Base-by-base conservation (phyloP, 2,113 vertebrate species). In the Anseranas semipalmata region DNA sequence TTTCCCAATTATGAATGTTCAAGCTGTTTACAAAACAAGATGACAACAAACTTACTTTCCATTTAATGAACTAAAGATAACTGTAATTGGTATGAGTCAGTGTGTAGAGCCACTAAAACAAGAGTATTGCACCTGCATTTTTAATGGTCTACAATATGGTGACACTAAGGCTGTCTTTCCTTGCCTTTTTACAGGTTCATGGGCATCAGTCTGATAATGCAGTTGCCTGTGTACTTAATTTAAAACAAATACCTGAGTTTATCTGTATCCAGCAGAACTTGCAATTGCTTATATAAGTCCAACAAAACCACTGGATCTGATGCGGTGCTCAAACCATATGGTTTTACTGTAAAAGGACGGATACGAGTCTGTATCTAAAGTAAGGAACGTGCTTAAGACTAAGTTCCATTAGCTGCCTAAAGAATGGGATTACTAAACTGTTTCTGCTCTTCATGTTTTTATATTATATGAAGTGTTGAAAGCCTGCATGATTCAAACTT, bases 41-140 rank as follows among this genome's bases (percentile, higher is more conserved):
- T 46, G 80, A 95, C 92, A 95, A 81, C 59, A 70, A 91, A 50
- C 78, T 48, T 24, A 6, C 55, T 81, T 94, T 58, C 82, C 53
- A 48, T 93, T 65, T 93, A 93, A 93, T 81, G 96, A 93, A 73
- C 52, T 84, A 4, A 48, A 75, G 83, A 82, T 83, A 93, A 89
- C 63, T 72, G 83, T 81, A 60, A 25, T 32, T 52, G 66, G 52
- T 48, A 19, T 60, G 88, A 95, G 92, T 52, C 83, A 86, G 75
- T 1, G 30, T 86, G 65, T 8, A 11, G 37, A 76, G 72, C 85
- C 76, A 12, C 37, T 13, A 32, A 50, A 89, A 76, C 4, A 9
- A 9, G 67, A 65, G 37, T 12, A 22, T 33, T 39, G 50, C 45
- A 63, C 59, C 72, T 93, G 82, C 46, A 45, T 81, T 56, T 78